Percentiles rank a stretch among this genome's conserved stretches.
These are phyloP conservation scores for Orycteropus afer DNA, from an alignment of 2,113 vertebrate genomes.

Conservation along the genomic window DNA sequence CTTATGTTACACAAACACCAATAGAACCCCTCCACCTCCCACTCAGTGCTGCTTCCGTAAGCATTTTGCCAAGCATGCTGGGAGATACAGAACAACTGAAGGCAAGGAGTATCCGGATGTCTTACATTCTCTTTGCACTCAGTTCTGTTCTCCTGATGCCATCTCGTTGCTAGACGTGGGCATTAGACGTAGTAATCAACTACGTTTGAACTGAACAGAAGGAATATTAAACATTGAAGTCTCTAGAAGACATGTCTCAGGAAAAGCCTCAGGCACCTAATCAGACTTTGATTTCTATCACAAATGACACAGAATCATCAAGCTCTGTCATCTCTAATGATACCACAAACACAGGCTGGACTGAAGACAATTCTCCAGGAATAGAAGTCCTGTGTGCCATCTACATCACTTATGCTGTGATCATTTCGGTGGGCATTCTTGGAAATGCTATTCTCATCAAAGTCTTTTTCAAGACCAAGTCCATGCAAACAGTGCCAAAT, in stretches of 20 bases:
- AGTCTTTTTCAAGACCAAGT: conserved; percentile 90
- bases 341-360: conserved; percentile 76
- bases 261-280: conserved; percentile 80
- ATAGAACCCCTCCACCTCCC: conserved; percentile 86
- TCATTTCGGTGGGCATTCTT: conserved; percentile 90
- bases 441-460: conserved; percentile 90
- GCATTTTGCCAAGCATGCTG: conserved; percentile 82
- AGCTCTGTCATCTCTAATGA: conserved; percentile 80
- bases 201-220: conserved; percentile 74
- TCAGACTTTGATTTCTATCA: conserved; percentile 79
- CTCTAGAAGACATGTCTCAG: conserved; percentile 83
- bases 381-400: conserved; percentile 86
- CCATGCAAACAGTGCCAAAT: conserved; percentile 91
- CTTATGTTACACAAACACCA: conserved; percentile 81
- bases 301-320: conserved; percentile 80
- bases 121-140: conserved; percentile 76
- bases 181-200: conserved; percentile 73
- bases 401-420: conserved; percentile 86
- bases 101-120: conserved; percentile 73
- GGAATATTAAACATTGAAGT: conserved; percentile 76
- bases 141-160: conserved; percentile 37
- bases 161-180: conserved; percentile 72
- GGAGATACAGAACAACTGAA: conserved; percentile 80
- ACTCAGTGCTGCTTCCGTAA: conserved; percentile 82
- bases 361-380: conserved; percentile 83